phyloP scores from a whole-genome alignment of 1,140 invertebrate genomes.

The Leptoteleia sp. region DNA sequence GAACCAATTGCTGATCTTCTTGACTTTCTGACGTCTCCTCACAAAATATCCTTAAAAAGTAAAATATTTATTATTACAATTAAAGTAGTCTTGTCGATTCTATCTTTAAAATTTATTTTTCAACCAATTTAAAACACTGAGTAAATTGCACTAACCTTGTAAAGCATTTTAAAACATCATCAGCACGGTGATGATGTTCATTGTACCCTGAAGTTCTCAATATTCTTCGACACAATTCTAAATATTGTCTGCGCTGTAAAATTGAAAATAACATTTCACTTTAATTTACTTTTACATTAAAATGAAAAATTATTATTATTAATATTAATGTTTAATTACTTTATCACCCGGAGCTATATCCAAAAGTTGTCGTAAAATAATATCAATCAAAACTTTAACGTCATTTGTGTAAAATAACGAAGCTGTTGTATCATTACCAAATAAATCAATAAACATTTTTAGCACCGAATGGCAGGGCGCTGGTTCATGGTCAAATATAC shows the following conservation, averaged over 20 bases:
- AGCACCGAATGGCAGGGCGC: slow-evolving; percentile 91
- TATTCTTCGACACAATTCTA: slow-evolving; percentile 88
- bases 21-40: slow-evolving; percentile 88
- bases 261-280: no score
- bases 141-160: slow-evolving; percentile 78
- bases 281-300: no score
- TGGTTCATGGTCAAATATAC: slow-evolving; percentile 91
- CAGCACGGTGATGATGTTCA: slow-evolving; percentile 87
- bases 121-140: no score
- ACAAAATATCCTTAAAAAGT: slow-evolving; percentile 86
- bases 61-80: no score
- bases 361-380: slow-evolving; percentile 92
- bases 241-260: slow-evolving; percentile 87
- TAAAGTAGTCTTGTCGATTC: no score
- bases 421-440: slow-evolving; percentile 88
- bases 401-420: slow-evolving; percentile 96
- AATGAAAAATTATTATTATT: background rate
- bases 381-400: slow-evolving; percentile 94
- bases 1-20: slow-evolving; percentile 87
- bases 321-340: slow-evolving; percentile 81
- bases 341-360: slow-evolving; percentile 93
- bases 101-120: no score
- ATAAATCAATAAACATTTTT: slow-evolving; percentile 93
- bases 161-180: slow-evolving; percentile 90
- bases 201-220: slow-evolving; percentile 89